Evolutionary conservation across 2,797 vertebrate genomes (phyloP), one percentile per base, ranked within the genome.

Genomic region (Tamandua tetradactyla): DNA sequence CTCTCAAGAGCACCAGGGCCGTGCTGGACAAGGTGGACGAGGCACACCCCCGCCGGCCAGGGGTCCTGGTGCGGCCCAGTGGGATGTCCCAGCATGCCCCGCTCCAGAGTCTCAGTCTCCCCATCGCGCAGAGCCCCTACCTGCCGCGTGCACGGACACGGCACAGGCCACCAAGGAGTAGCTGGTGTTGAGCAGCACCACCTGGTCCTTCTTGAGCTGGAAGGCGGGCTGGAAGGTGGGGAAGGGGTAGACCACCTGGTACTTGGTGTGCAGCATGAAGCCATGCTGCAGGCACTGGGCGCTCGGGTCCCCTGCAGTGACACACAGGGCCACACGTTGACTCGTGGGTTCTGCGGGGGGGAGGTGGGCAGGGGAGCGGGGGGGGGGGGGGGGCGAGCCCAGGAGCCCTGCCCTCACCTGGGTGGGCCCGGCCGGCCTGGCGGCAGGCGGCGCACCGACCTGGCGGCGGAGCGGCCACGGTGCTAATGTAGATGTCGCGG

Each of bases 201-300:
- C 99, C 97, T 99, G 99, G 97, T 99, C 99, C 97, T 99, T 99
- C 98, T 99, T 99, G 94, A 99, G 98, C 97, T 99, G 99, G 97
- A 99, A 99, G 72, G 99, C 99, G 0, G 99, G 99, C 97, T 99
- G 99, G 98, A 99, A 99, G 64, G 99, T 99, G 75, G 99, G 99
- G 96, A 99, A 99, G 0, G 99, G 99, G 92, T 99, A 99, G 1
- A 99, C 99, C 98, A 99, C 99, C 98, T 99, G 99, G 98, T 99
- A 99, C 97, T 99, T 98, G 96, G 99, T 99, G 95, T 99, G 99
- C 78, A 99, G 98, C 96, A 99, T 98, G 87, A 99, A 99, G 93
- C 99, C 99, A 1, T 99, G 99, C 87, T 98, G 98, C 89, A 99
- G 98, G 97, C 99, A 99, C 91, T 99, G 98, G 0, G 98, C 98